Conservation (phyloP, 2,888 invertebrate species). For the Anarsia innoxiella region DNA sequence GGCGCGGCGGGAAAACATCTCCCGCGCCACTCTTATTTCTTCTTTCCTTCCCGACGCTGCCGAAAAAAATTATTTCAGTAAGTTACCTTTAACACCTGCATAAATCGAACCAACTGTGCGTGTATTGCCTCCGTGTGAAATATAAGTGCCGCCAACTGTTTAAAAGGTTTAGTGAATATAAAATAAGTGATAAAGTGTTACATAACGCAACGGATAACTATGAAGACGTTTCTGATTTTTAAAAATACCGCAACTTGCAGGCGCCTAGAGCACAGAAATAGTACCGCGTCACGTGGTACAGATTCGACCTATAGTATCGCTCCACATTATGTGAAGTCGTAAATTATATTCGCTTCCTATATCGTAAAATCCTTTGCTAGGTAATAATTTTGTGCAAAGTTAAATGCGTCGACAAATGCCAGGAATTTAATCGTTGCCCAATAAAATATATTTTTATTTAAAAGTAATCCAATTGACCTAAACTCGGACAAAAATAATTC, state of each 20-base stretch:
- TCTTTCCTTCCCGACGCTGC: constrained; percentile 75
- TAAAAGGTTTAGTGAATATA: constrained; percentile 47
- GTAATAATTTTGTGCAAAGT: too few relatives aligned
- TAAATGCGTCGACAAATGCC: too few relatives aligned
- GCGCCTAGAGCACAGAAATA: constrained; percentile 69
- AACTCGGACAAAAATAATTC: constrained; percentile 28
- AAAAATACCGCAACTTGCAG: constrained; percentile 75
- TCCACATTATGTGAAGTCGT: constrained; percentile 62
- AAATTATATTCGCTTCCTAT: constrained; percentile 24
- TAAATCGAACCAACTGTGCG: constrained; percentile 47
- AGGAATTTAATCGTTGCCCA: too few relatives aligned
- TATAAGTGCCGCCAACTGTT: constrained; percentile 44
- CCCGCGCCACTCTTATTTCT: constrained; percentile 75
- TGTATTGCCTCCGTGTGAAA: constrained; percentile 49
- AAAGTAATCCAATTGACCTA: constrained; percentile 28
- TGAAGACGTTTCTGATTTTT: constrained; percentile 56
- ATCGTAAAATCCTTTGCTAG: not conserved
- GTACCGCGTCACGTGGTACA: constrained; percentile 68
- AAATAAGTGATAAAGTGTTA: constrained; percentile 66
- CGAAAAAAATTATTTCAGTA: constrained; percentile 68
- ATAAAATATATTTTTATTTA: constrained; percentile 17
- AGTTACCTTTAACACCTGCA: constrained; percentile 48
- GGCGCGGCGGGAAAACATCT: constrained; percentile 75
- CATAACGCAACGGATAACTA: constrained; percentile 48
- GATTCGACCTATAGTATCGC: constrained; percentile 63